A percentile compares a stretch with the other conserved stretches of the same genome.
Conservation (phyloP, 2,888 invertebrate species). For the Celastrina argiolus region DNA sequence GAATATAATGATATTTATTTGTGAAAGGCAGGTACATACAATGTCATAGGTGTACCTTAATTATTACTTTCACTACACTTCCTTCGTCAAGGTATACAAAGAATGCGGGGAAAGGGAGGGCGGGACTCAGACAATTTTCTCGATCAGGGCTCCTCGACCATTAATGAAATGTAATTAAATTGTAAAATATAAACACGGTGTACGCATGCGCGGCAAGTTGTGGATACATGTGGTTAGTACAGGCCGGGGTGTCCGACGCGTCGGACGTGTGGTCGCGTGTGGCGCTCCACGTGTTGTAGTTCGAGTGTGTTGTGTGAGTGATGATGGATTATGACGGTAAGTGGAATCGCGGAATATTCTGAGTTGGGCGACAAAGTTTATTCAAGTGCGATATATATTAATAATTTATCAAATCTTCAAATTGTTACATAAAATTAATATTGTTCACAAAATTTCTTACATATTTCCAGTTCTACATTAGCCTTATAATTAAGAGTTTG, state of each 20-base stretch:
- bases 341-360: not conserved
- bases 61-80: too few relatives aligned
- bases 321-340: not conserved
- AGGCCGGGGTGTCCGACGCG: not conserved
- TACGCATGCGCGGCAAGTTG: not conserved
- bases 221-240: not conserved
- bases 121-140: not conserved
- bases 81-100: too few relatives aligned
- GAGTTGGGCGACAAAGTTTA: not conserved
- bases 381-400: too few relatives aligned
- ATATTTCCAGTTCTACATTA: too few relatives aligned
- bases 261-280: not conserved
- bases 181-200: not conserved
- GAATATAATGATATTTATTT: too few relatives aligned
- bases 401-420: too few relatives aligned
- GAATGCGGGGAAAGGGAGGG: too few relatives aligned
- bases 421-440: too few relatives aligned
- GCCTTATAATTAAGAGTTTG: too few relatives aligned
- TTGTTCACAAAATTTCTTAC: too few relatives aligned
- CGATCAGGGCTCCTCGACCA: not conserved
- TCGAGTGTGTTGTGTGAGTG: slow-evolving; percentile 3
- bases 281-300: not conserved
- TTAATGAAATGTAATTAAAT: slow-evolving; percentile 8
- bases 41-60: too few relatives aligned
- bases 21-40: too few relatives aligned